These are phyloP conservation scores for Bergia sp. DNA, from an alignment of 92 coral and sea anemone genomes.

Conservation along the genomic window DNA sequence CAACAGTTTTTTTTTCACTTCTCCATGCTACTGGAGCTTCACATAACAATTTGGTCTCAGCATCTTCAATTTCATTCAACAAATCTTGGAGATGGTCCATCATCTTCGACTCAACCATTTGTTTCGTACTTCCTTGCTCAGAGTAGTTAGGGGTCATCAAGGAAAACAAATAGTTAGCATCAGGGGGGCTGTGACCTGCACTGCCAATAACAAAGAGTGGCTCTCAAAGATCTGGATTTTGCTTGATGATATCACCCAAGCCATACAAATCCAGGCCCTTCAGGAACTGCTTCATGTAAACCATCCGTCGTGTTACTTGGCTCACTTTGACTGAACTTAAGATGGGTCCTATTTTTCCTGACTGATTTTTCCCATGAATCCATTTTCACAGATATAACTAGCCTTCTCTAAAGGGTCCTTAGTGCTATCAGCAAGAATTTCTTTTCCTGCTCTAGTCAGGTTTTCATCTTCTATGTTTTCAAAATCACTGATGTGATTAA, in stretches of 20 bases:
- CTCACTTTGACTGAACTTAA: too few species aligned
- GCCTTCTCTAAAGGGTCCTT: too few species aligned
- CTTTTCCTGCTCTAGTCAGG: not conserved
- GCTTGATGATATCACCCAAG: slow-evolving; percentile 24
- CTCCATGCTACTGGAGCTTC: slow-evolving; percentile 43
- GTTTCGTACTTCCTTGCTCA: slow-evolving; percentile 42
- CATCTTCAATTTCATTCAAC: slow-evolving; percentile 27
- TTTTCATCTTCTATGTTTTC: slow-evolving; percentile 4
- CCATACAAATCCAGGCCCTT: not conserved
- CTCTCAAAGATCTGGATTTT: slow-evolving; percentile 34
- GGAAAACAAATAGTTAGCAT: slow-evolving; percentile 48
- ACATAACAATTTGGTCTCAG: slow-evolving; percentile 23
- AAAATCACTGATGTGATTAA: slow-evolving; percentile 6
- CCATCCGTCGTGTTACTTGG: too few species aligned
- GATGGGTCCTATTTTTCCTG: too few species aligned
- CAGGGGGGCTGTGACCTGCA: slow-evolving; percentile 35
- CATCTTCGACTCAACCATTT: slow-evolving; percentile 37
- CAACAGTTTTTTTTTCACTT: slow-evolving; percentile 27
- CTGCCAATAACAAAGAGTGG: slow-evolving; percentile 30
- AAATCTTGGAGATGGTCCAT: slow-evolving; percentile 47
- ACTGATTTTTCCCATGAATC: too few species aligned
- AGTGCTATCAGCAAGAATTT: not conserved
- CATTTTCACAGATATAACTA: too few species aligned
- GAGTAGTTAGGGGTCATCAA: slow-evolving; percentile 53
- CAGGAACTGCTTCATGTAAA: not conserved